Conservation (phyloP, 2,888 invertebrate genomes). For the Sminthurinus aureus region DNA sequence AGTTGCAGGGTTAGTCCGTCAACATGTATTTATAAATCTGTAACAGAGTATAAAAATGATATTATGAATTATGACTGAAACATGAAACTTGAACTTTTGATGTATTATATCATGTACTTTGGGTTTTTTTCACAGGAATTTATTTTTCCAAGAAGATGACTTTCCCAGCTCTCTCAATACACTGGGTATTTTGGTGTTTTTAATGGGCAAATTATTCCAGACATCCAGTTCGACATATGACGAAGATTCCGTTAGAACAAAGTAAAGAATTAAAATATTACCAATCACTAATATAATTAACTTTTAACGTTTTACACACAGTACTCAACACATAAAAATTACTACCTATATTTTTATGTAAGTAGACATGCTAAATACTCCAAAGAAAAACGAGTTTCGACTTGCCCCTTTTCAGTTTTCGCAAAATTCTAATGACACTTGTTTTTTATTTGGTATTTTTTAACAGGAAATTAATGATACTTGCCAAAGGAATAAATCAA, state of each 20-base stretch:
- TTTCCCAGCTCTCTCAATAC: slow-evolving; percentile 15
- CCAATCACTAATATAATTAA: no score
- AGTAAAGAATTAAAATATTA: background rate
- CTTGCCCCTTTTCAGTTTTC: background rate
- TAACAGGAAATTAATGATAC: slow-evolving; percentile 28
- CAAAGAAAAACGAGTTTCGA: background rate
- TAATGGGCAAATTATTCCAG: slow-evolving; percentile 16
- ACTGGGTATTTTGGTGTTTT: slow-evolving; percentile 26
- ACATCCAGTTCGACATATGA: background rate
- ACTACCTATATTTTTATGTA: no score
- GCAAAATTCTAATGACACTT: no score
- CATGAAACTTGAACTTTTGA: background rate
- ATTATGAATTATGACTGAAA: background rate
- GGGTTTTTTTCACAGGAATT: background rate
- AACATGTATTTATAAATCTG: no score
- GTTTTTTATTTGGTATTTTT: background rate
- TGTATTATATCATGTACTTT: no score
- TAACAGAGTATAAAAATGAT: no score
- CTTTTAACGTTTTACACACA: no score
- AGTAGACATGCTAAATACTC: no score
- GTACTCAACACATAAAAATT: no score
- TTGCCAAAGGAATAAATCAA: slow-evolving; percentile 30
- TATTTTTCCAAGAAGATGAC: slow-evolving; percentile 37
- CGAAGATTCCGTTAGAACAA: background rate
- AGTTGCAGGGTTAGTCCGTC: slow-evolving; percentile 42